Percentiles rank a stretch among this genome's conserved stretches.
phyloP scores from a whole-genome alignment of 2,888 invertebrate genomes.

The Orchesella flavescens region DNA sequence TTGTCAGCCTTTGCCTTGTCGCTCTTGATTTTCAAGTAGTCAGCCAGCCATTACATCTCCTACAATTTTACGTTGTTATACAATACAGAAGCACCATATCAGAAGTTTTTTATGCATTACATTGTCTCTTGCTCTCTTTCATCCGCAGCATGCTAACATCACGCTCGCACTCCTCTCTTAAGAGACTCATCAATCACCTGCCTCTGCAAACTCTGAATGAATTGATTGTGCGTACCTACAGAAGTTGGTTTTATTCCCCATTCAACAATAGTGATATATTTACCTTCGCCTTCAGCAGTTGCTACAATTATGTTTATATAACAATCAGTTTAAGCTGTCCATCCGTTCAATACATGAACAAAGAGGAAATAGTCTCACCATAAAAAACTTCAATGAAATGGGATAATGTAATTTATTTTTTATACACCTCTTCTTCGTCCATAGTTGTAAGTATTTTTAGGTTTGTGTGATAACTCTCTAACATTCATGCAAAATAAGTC shows the following conservation, averaged over 20 bases:
- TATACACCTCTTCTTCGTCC: slow-evolving; percentile 32
- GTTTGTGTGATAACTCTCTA: no score
- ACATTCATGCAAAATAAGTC: no score
- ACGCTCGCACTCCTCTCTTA: background rate
- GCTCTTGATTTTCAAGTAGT: slow-evolving; percentile 54
- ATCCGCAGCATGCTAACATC: slow-evolving; percentile 15
- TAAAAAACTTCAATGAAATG: slow-evolving; percentile 26
- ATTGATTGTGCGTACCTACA: background rate
- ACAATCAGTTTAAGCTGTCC: background rate
- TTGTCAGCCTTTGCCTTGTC: slow-evolving; percentile 61
- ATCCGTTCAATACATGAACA: background rate
- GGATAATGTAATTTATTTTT: slow-evolving; percentile 52
- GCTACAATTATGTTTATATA: background rate
- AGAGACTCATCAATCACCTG: slow-evolving; percentile 58
- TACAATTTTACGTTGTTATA: background rate
- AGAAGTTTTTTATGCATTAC: background rate
- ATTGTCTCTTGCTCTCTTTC: background rate
- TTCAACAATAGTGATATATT: background rate
- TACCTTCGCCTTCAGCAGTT: slow-evolving; percentile 36
- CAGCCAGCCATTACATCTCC: background rate
- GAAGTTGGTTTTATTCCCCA: background rate
- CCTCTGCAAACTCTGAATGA: background rate
- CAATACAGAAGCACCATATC: slow-evolving; percentile 24
- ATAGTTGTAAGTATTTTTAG: background rate
- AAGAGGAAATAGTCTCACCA: background rate